Evolutionary conservation across 2,113 vertebrate genomes (phyloP).

Genomic region (Garra rufa): DNA sequence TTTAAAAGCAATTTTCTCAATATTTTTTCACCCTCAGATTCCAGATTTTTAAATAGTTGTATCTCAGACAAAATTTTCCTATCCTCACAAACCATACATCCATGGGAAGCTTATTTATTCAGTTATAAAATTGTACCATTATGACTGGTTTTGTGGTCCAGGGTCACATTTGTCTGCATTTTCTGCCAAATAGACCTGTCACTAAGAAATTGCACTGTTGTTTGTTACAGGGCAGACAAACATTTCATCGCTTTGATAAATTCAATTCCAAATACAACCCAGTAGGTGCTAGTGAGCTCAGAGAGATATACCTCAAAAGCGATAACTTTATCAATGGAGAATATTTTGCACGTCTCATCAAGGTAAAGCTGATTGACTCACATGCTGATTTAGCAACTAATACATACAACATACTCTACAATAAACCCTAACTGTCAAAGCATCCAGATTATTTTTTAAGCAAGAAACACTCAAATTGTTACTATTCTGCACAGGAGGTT

Average conservation of each 20-base stretch:
- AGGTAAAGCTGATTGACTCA: conserved; percentile 75
- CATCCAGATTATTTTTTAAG: neutral
- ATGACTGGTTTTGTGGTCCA: too few relatives aligned
- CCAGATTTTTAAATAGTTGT: too few relatives aligned
- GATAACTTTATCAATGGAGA: conserved; percentile 95
- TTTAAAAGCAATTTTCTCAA: too few relatives aligned
- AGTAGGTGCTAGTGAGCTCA: conserved; percentile 93
- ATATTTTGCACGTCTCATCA: conserved; percentile 96
- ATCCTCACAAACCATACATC: too few relatives aligned
- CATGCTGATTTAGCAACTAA: neutral
- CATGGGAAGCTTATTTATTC: too few relatives aligned
- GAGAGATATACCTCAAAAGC: conserved; percentile 95
- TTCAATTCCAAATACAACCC: conserved; percentile 99
- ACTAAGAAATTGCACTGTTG: conserved; percentile 12
- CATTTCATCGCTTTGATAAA: conserved; percentile 98
- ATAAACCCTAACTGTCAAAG: neutral
- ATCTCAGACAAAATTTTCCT: too few relatives aligned
- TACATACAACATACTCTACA: neutral
- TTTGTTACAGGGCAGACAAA: conserved; percentile 88
- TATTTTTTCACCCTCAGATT: too few relatives aligned
- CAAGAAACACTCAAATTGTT: neutral
- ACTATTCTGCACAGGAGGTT: conserved; percentile 83
- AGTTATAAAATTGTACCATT: too few relatives aligned
- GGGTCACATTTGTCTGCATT: neutral
- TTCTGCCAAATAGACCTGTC: neutral